These are phyloP conservation scores for Odocoileus hemionus DNA, from an alignment of 2,113 vertebrate genomes.

Conservation along the genomic window DNA sequence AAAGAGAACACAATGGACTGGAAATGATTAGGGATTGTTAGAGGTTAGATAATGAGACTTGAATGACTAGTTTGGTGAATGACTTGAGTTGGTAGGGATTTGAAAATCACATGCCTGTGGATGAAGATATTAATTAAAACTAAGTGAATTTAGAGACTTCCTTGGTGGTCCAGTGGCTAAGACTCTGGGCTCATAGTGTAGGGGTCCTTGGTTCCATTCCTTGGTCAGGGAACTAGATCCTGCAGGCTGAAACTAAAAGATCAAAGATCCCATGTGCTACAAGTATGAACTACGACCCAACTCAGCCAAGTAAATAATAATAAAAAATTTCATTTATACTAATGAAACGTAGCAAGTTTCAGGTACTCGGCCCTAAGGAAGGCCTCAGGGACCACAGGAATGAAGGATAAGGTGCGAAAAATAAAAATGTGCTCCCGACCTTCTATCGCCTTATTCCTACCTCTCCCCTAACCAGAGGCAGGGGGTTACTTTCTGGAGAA, in stretches of 20 bases:
- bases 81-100: not conserved
- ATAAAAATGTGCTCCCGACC: not conserved
- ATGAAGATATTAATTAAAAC: not conserved
- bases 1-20: not conserved
- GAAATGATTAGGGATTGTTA: not conserved
- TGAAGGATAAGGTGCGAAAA: not conserved
- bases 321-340: not conserved
- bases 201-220: not conserved
- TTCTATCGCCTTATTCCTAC: not conserved
- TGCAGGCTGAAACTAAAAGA: not conserved
- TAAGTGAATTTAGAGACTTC: not conserved
- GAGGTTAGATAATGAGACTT: not conserved
- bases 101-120: not conserved
- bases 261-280: not conserved
- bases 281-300: not conserved
- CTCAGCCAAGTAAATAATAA: not conserved
- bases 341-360: not conserved
- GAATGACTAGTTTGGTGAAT: not conserved
- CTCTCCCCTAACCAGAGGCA: not conserved
- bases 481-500: not conserved
- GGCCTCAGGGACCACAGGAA: not conserved
- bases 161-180: not conserved
- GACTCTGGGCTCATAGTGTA: not conserved
- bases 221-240: not conserved
- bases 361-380: not conserved